Percentiles rank a stretch among this genome's conserved stretches.
Conservation (phyloP, 2,888 invertebrate species). For the Xanthia togata region DNA sequence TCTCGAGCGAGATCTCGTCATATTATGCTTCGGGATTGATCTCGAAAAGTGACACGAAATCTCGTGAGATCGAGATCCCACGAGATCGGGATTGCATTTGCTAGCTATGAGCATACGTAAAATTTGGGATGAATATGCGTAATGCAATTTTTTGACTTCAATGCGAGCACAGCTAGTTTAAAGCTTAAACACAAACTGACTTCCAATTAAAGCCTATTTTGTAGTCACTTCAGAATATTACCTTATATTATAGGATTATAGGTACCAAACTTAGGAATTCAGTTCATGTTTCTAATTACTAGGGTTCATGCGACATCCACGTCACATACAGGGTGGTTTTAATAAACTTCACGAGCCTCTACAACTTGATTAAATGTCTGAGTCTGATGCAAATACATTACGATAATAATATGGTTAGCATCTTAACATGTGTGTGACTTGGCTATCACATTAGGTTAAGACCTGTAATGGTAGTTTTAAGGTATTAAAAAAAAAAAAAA, state of each 20-base stretch:
- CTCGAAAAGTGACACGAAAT: no score
- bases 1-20: no score
- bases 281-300: conserved; percentile 15
- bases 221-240: not conserved
- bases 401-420: not conserved
- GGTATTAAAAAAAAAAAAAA: no score
- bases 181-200: not conserved
- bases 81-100: no score
- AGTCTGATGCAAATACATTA: not conserved
- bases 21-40: no score
- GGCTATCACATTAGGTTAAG: no score
- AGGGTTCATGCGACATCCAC: no score
- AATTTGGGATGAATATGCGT: not conserved
- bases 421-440: no score
- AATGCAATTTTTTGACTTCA: not conserved
- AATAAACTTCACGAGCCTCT: not conserved
- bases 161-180: not conserved
- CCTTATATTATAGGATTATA: not conserved
- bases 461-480: no score
- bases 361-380: conserved; percentile 10
- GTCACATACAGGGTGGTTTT: conserved; percentile 3
- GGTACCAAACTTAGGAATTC: conserved; percentile 3
- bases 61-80: no score
- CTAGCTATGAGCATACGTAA: not conserved
- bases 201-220: not conserved